Evolutionary conservation across 2,888 invertebrate species (phyloP).

Genomic region (Galerucella pusilla): DNA sequence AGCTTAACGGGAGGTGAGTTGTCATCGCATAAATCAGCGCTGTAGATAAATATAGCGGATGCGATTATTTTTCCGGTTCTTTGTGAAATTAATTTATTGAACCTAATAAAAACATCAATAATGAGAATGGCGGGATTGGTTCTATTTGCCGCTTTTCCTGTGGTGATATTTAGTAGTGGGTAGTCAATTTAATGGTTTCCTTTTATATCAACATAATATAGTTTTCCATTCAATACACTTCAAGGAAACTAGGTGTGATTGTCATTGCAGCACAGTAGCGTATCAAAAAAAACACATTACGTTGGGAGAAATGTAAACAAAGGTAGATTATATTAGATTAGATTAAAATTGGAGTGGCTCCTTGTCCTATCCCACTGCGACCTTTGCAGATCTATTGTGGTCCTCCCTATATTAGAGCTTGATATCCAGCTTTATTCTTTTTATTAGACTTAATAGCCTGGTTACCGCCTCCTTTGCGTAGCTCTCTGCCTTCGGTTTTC

Average conservation of each 20-base stretch:
- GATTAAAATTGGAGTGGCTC: too few species aligned
- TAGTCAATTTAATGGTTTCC: neutral
- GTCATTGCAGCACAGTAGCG: neutral
- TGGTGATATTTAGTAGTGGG: neutral
- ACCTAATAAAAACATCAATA: neutral
- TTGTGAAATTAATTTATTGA: neutral
- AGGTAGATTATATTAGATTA: too few species aligned
- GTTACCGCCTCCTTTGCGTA: too few species aligned
- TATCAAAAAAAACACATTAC: neutral
- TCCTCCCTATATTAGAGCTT: too few species aligned
- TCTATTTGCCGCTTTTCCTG: slow-evolving; percentile 4
- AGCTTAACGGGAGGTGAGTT: neutral
- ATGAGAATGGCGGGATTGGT: neutral
- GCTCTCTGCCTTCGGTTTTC: too few species aligned
- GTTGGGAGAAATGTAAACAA: too few species aligned
- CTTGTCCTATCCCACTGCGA: too few species aligned
- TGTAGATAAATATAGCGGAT: neutral
- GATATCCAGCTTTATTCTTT: too few species aligned
- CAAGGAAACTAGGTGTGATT: neutral
- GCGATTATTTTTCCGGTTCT: neutral
- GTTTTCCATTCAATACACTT: neutral
- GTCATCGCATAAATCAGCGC: slow-evolving; percentile 1
- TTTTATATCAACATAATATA: neutral
- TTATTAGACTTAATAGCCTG: too few species aligned
- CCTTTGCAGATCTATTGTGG: too few species aligned